Evolutionary conservation across 2,113 vertebrate species (phyloP).

Genomic region (Hippocampus zosterae): DNA sequence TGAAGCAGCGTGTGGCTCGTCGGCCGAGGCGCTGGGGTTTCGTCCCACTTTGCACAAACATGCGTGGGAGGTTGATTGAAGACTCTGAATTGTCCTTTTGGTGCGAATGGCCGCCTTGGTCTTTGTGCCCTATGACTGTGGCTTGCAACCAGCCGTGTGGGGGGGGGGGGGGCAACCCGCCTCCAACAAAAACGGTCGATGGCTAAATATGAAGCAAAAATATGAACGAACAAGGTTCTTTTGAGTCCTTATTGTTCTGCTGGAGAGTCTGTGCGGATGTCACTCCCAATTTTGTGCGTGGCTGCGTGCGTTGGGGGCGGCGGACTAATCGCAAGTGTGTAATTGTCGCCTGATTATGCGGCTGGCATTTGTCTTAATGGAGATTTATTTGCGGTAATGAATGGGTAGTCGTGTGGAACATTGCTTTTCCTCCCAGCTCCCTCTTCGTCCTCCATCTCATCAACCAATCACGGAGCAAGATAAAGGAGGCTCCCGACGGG

Average conservation of each 20-base stretch:
- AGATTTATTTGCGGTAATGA: constrained; percentile 72
- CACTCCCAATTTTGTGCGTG: constrained; percentile 62
- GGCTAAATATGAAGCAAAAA: not conserved
- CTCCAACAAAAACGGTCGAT: too few relatives aligned
- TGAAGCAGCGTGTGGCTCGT: not conserved
- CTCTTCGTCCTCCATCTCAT: constrained; percentile 53
- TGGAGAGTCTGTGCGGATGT: constrained; percentile 36
- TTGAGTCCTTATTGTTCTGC: not conserved
- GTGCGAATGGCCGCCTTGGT: not conserved
- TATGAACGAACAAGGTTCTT: not conserved
- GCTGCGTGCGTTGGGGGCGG: not conserved
- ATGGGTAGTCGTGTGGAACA: constrained; percentile 74
- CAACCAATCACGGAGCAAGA: constrained; percentile 48
- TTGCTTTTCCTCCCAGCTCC: constrained; percentile 58
- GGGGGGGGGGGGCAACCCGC: not conserved
- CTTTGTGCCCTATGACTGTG: not conserved
- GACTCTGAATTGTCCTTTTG: not conserved
- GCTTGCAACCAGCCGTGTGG: not conserved
- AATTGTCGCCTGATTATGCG: constrained; percentile 73
- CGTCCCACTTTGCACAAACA: not conserved
- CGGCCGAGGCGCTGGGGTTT: not conserved
- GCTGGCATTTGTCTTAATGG: constrained; percentile 69
- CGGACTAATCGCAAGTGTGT: constrained; percentile 63
- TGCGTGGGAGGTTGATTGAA: not conserved
- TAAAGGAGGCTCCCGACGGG: constrained; percentile 51